Conservation (phyloP, 2,797 vertebrate species). For the Scolopax bukidnonensis region DNA sequence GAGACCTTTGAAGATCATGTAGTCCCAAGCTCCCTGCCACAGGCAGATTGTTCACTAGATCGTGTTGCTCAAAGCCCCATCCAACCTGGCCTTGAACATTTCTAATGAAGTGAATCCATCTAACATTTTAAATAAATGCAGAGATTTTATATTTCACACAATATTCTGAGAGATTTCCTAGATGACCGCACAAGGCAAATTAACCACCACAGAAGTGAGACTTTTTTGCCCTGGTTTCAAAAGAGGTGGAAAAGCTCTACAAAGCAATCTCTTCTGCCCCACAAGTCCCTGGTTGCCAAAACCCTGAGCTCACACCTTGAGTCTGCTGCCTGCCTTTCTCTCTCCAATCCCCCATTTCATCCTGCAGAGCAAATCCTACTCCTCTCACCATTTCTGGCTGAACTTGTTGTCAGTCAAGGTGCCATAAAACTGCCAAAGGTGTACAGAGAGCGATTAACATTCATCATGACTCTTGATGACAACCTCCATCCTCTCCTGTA, state of each 20-base stretch:
- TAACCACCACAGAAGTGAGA: not conserved
- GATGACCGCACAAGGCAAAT: not conserved
- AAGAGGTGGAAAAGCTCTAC: not conserved
- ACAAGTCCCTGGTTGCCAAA: not conserved
- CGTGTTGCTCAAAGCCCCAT: not conserved
- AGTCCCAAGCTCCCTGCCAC: no score
- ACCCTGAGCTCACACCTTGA: not conserved
- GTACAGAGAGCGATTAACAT: not conserved
- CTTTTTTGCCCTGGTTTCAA: not conserved
- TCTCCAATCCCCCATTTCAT: not conserved
- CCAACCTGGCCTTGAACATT: not conserved
- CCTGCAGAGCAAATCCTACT: not conserved
- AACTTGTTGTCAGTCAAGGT: not conserved
- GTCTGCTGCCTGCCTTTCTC: not conserved
- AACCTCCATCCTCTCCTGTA: not conserved
- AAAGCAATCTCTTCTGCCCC: not conserved
- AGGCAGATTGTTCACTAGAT: rapidly evolving
- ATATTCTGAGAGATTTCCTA: not conserved
- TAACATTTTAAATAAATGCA: not conserved
- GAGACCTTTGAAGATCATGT: not conserved
- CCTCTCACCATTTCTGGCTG: not conserved
- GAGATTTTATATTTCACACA: not conserved
- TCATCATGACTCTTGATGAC: not conserved
- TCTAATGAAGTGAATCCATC: not conserved
- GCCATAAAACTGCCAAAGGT: not conserved